Percentiles rank a stretch among this genome's conserved stretches.
Evolutionary conservation across 2,888 invertebrate species (phyloP).

Genomic region (Fragum whitleyi): DNA sequence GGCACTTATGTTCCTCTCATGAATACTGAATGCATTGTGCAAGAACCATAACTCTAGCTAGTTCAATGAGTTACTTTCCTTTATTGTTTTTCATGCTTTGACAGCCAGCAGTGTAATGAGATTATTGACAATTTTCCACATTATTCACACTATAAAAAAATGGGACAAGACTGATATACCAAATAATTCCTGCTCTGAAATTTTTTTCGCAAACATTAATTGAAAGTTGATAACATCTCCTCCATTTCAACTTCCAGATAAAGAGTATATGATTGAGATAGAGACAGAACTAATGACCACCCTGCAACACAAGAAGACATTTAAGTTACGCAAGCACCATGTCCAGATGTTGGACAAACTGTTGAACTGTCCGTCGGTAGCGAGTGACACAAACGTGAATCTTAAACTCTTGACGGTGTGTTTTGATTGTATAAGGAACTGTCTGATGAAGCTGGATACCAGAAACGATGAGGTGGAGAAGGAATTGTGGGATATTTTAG

Average conservation of each 20-base stretch:
- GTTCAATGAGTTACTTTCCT: no score
- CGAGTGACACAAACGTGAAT: slow-evolving; percentile 1
- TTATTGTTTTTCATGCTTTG: no score
- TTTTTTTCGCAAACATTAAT: no score
- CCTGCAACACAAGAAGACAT: slow-evolving; percentile 12
- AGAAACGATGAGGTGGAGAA: slow-evolving; percentile 19
- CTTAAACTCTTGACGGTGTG: not conserved
- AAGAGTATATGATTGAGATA: slow-evolving; percentile 5
- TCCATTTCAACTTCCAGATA: not conserved
- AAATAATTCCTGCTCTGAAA: no score
- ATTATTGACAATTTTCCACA: no score
- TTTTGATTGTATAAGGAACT: slow-evolving; percentile 15
- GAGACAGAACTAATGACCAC: slow-evolving; percentile 27
- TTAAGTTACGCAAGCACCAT: slow-evolving; percentile 2
- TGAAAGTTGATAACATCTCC: no score
- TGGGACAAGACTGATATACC: no score
- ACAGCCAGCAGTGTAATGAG: no score
- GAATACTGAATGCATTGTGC: no score
- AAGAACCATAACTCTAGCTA: no score
- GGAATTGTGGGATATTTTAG: slow-evolving; percentile 41
- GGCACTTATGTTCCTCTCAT: no score
- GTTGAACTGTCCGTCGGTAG: not conserved
- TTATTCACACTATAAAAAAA: no score
- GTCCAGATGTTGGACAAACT: not conserved
- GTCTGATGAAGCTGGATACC: not conserved